Evolutionary conservation across 2,113 vertebrate genomes (phyloP).

Genomic region (Coryphaenoides rupestris): DNA sequence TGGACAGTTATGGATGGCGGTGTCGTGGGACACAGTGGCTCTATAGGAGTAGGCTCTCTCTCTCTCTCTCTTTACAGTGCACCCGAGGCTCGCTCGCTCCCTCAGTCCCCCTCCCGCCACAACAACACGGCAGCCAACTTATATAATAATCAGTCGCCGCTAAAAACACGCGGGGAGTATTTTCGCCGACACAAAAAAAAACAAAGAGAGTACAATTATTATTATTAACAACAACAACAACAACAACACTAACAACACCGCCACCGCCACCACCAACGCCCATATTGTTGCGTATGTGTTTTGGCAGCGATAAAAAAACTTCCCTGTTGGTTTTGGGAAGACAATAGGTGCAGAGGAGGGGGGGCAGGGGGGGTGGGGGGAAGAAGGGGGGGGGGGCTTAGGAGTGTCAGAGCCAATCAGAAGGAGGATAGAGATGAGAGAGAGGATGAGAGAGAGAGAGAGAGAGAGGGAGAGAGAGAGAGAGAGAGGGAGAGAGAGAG

Average conservation of each 20-base stretch:
- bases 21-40: not conserved
- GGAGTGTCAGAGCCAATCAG: conserved; percentile 29
- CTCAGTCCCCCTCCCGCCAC: too few species aligned
- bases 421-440: conserved; percentile 18
- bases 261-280: too few species aligned
- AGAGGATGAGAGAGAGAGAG: conserved; percentile 14
- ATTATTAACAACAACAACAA: too few species aligned
- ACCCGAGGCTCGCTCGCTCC: too few species aligned
- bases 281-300: conserved; percentile 9
- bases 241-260: too few species aligned
- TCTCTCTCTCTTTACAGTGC: not conserved
- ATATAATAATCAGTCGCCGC: too few species aligned
- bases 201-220: too few species aligned
- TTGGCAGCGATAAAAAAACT: conserved; percentile 43
- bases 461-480: conserved; percentile 25
- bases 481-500: not conserved
- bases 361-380: not conserved
- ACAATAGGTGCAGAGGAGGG: conserved; percentile 60
- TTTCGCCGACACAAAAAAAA: too few species aligned
- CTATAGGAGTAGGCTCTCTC: too few species aligned
- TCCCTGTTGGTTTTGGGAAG: conserved; percentile 46
- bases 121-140: too few species aligned
- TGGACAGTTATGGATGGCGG: not conserved
- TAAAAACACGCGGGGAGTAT: too few species aligned
- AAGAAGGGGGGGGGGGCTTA: conserved; percentile 32